Percentiles rank a stretch among this genome's conserved stretches.
phyloP scores from a whole-genome alignment of 2,113 vertebrate genomes.

The Pollimyrus isidori region DNA sequence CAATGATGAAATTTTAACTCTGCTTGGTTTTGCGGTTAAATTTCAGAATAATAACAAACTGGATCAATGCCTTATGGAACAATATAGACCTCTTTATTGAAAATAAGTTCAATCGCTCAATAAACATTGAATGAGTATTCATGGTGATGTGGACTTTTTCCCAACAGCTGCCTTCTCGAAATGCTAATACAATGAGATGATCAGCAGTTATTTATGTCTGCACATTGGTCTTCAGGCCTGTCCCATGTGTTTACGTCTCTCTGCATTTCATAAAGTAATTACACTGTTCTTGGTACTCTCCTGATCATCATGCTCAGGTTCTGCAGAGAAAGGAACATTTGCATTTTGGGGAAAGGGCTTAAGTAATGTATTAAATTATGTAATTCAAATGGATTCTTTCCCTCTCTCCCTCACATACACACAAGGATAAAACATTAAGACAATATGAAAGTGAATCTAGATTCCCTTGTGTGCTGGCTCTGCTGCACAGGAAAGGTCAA shows the following conservation, averaged over 20 bases:
- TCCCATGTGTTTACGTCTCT: conserved; percentile 39
- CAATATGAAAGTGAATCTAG: conserved; percentile 32
- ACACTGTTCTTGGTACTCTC: conserved; percentile 39
- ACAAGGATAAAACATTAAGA: conserved; percentile 36
- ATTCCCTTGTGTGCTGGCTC: conserved; percentile 40
- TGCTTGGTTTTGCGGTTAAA: neutral
- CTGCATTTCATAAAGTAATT: conserved; percentile 54
- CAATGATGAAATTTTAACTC: neutral
- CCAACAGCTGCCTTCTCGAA: neutral
- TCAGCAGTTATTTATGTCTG: conserved; percentile 6
- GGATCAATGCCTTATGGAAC: neutral
- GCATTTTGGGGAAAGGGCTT: neutral
- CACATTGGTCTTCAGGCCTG: neutral
- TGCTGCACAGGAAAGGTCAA: conserved; percentile 46
- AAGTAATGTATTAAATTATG: neutral
- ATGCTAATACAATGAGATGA: conserved; percentile 13
- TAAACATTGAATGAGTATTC: conserved; percentile 9
- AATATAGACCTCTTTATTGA: neutral
- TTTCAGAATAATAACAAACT: neutral
- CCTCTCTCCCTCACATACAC: conserved; percentile 25
- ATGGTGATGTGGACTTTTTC: neutral
- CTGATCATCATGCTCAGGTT: conserved; percentile 22
- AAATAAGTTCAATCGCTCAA: neutral
- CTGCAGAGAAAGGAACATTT: conserved; percentile 52
- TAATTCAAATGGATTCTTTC: neutral